Evolutionary conservation across 1,140 invertebrate species (phyloP).

Genomic region (Tetragnatha versicolor): DNA sequence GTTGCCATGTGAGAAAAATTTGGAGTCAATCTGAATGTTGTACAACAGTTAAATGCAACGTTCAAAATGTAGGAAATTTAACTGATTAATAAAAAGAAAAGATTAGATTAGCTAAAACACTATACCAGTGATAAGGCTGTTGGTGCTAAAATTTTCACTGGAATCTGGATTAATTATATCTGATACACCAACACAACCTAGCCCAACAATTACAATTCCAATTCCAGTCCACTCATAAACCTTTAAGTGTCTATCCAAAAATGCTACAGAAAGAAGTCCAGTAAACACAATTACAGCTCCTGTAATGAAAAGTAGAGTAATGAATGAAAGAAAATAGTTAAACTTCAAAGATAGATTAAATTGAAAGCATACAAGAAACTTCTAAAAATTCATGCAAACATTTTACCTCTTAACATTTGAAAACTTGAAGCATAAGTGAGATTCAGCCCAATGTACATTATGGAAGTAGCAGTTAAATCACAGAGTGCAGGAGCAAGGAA

Average conservation of each 20-base stretch:
- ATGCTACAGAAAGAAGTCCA: conserved; percentile 86
- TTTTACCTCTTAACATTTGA: conserved; percentile 90
- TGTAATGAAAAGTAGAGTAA: conserved; percentile 60
- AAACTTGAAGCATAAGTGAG: conserved; percentile 94
- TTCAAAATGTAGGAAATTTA: background rate
- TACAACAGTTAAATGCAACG: background rate
- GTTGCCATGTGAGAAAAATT: no score
- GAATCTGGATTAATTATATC: conserved; percentile 60
- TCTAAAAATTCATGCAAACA: background rate
- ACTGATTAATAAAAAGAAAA: conserved; percentile 13
- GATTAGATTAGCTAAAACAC: conserved; percentile 19
- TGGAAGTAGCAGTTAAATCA: conserved; percentile 82
- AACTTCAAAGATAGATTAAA: background rate
- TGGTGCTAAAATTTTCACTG: conserved; percentile 66
- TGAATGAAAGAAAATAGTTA: background rate
- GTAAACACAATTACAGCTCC: conserved; percentile 93
- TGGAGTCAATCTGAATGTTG: no score
- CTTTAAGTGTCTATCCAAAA: conserved; percentile 76
- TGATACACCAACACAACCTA: conserved; percentile 78
- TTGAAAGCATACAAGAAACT: background rate
- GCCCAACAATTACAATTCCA: conserved; percentile 77
- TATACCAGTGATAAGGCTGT: conserved; percentile 79
- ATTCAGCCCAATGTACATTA: conserved; percentile 90
- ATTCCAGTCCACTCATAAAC: conserved; percentile 86
- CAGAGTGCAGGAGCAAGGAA: conserved; percentile 85